A percentile compares a stretch with the other conserved stretches of the same genome.
Conservation (phyloP, 2,113 vertebrate genomes). For the Brachypteracias leptosomus region DNA sequence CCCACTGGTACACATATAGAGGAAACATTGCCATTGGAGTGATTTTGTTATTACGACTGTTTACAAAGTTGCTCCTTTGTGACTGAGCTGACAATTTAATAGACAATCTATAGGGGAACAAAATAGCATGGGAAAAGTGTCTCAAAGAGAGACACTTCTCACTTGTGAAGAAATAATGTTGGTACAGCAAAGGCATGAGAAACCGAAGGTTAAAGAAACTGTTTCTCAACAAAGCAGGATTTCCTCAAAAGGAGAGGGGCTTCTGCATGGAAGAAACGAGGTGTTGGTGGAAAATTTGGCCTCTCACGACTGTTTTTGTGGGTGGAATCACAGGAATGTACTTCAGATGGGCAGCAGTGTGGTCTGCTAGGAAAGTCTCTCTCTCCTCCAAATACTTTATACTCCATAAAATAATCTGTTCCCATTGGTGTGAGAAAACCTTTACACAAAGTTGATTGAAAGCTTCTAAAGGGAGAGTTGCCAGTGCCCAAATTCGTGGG, state of each 20-base stretch:
- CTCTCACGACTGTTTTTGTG: not conserved
- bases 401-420: not conserved
- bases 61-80: not conserved
- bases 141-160: not conserved
- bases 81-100: not conserved
- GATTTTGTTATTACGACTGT: not conserved
- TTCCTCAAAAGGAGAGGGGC: not conserved
- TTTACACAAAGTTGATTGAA: not conserved
- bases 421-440: not conserved
- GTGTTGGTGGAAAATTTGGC: not conserved
- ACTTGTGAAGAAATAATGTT: not conserved
- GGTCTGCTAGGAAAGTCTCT: not conserved
- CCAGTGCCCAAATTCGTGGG: not conserved
- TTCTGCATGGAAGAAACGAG: fast-evolving
- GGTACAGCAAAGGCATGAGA: not conserved
- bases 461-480: not conserved
- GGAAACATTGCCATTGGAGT: not conserved
- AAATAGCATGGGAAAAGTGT: not conserved
- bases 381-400: not conserved
- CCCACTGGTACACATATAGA: not conserved
- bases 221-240: not conserved
- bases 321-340: not conserved
- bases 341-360: not conserved
- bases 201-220: not conserved
- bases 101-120: not conserved